Percentiles rank a stretch among this genome's conserved stretches.
Evolutionary conservation across 2,888 invertebrate species (phyloP).

Genomic region (Ophioninae sp.): DNA sequence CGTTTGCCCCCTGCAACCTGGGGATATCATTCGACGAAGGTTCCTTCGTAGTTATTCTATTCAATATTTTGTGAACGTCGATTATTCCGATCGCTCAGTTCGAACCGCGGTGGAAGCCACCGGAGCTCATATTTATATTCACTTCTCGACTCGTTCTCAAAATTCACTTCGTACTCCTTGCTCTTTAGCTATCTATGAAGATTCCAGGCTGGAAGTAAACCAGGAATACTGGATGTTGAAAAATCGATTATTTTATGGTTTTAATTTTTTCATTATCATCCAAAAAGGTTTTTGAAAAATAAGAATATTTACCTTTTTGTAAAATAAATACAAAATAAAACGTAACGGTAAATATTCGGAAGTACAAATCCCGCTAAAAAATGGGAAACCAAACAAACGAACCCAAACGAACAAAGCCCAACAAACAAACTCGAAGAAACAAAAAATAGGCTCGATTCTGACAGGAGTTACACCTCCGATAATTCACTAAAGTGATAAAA

Average conservation of each 20-base stretch:
- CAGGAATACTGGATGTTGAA: not conserved
- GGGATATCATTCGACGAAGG: not conserved
- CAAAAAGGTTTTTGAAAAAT: too few species aligned
- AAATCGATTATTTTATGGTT: not conserved
- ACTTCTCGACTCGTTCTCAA: slow-evolving; percentile 1
- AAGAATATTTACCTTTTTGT: too few species aligned
- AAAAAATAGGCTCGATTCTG: too few species aligned
- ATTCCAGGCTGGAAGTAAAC: not conserved
- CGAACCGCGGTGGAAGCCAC: not conserved
- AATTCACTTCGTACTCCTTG: not conserved
- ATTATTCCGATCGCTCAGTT: slow-evolving; percentile 25
- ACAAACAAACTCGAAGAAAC: too few species aligned
- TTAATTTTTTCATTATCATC: too few species aligned
- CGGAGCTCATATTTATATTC: slow-evolving; percentile 17
- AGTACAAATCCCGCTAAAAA: too few species aligned
- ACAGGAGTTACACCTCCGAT: too few species aligned
- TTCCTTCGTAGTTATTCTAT: slow-evolving; percentile 29
- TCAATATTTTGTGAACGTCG: slow-evolving; percentile 44
- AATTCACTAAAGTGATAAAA: too few species aligned
- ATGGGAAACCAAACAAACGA: too few species aligned
- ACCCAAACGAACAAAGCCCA: too few species aligned
- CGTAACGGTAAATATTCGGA: too few species aligned
- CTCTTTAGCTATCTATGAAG: not conserved
- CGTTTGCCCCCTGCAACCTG: not conserved
- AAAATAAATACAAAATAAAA: too few species aligned